Base-by-base conservation (phyloP, 1,140 invertebrate species). In the Paramacrobiotus metropolitanus region DNA sequence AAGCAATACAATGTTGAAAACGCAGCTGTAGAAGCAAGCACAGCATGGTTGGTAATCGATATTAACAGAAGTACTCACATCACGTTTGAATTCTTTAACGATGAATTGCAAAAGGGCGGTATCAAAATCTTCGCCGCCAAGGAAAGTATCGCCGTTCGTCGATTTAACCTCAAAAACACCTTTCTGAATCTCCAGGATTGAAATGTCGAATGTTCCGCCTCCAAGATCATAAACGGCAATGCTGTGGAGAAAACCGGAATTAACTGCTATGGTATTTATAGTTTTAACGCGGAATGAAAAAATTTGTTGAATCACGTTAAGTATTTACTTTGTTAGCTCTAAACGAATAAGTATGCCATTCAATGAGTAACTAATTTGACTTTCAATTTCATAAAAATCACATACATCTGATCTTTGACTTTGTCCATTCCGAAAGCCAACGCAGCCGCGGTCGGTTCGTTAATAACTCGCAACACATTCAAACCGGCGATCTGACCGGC, bases 361-460 rank as follows among this genome's bases (percentile, higher is more conserved):
- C n/a, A n/a, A n/a, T n/a, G n/a, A n/a, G n/a, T n/a, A n/a, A n/a
- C n/a, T n/a, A n/a, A n/a, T n/a, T n/a, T n/a, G n/a, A n/a, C n/a
- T n/a, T n/a, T n/a, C n/a, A n/a, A n/a, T n/a, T n/a, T n/a, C n/a
- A n/a, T n/a, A 15, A 21, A 61, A 34, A 24, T 78, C 18, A 78
- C 79, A 83, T 74, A 93, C 87, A 97, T 81, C 82, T 90, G 96
- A 72, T 98, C 93, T 63, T 94, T 91, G 40, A 88, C 83, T 75
- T 97, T 97, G 72, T 98, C 91, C 85, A 99, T 89, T 60, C 94
- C 94, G 76, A 97, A 97, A 40, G 93, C 92, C 24, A 97, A 76
- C 61, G 92, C 92, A 63, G 92, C 92, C 59, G 92, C 92, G 4
- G 92, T 96, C 1, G 92, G 92, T 72, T 96, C 92, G 73, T 96